Base-by-base conservation (phyloP, 2,113 vertebrate species). In the Zosterops japonicus region DNA sequence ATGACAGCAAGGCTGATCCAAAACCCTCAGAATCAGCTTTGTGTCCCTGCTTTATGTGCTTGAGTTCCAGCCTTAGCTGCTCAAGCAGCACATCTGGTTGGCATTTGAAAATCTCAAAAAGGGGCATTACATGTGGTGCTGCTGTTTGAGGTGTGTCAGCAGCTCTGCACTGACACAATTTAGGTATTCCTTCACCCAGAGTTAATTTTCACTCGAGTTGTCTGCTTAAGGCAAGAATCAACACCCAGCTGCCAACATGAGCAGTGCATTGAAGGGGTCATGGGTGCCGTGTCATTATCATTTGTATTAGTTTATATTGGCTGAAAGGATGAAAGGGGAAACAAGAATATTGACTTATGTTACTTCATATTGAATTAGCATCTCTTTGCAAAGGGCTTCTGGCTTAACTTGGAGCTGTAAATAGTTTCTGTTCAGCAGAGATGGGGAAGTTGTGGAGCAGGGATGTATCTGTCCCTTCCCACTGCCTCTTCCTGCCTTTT, bases 211-310 rank as follows among this genome's bases (percentile, higher is more conserved):
- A 31, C 94, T 97, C 94, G 89, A 94, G 92, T 89, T 90, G 69
- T 83, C 94, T 92, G 50, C 90, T 96, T 87, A 84, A 81, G 92
- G 92, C n/a, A 92, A 96, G 94, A 93, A 97, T 96, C 97, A 96
- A 91, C 84, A 75, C 60, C 52, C 22, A 44, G 1, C 19, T 41
- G 63, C 74, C n/a, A 60, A 39, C 52, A n/a, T 1, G 11, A 92
- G 91, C 47, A 76, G 80, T 14, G 0, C 44, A 9, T 59, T 83
- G 61, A 61, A 81, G 93, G 87, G 91, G 91, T 93, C 89, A 12
- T 0, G 61, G 89, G 91, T 68, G 77, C 55, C 69, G 0, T 53
- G 91, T 90, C 81, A 36, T 95, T 92, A 92, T 36, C 89, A 56
- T 84, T 91, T 65, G 75, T 89, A 77, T 91, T 84, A 91, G 95